Conservation (phyloP, 2,888 invertebrate genomes). For the Sympetrum striolatum region DNA sequence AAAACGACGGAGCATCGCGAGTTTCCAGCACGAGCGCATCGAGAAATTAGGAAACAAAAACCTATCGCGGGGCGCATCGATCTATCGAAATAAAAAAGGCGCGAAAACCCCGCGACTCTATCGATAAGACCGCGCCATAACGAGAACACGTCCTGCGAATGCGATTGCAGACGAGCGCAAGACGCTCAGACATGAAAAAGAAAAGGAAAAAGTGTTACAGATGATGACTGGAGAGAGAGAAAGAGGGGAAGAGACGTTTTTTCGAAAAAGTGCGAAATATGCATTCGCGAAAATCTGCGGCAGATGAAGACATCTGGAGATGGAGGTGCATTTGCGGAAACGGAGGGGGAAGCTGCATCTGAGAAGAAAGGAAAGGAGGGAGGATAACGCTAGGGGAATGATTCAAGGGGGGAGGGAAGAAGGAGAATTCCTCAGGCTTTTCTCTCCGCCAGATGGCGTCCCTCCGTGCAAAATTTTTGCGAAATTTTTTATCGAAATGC, state of each 20-base stretch:
- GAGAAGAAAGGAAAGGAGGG: neutral
- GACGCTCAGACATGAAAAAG: neutral
- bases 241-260: neutral
- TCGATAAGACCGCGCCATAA: too few species aligned
- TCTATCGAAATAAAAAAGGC: too few species aligned
- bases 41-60: too few species aligned
- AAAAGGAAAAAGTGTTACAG: neutral
- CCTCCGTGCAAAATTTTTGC: neutral
- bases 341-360: neutral
- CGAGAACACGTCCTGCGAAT: too few species aligned
- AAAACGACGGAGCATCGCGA: too few species aligned
- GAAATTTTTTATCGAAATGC: neutral
- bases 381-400: neutral
- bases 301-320: neutral
- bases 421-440: too few species aligned
- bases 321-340: neutral
- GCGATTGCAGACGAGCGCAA: too few species aligned
- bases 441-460: neutral
- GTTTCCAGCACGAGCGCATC: too few species aligned
- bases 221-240: neutral
- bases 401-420: neutral
- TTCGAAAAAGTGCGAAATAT: neutral
- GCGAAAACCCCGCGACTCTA: too few species aligned
- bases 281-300: neutral
- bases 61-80: too few species aligned